These are phyloP conservation scores for cat (Felis catus) DNA, from an alignment of 2,113 vertebrate genomes.

Conservation along the genomic window F.catus_Fca126_mat1.0 CM031423.1:24330001-24330500, in stretches of 20 bases:
- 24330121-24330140: constrained; percentile 29
- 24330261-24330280: neutral
- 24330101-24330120: neutral
- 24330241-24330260: neutral
- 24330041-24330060: constrained; percentile 29
- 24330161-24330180: constrained; percentile 39
- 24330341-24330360: neutral
- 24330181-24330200: neutral
- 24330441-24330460: neutral
- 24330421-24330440: neutral
- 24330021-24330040: neutral
- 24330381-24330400: neutral
- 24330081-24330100: constrained; percentile 34
- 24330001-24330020: neutral
- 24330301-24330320: neutral
- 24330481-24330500: neutral
- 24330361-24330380: neutral
- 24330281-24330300: neutral
- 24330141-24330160: constrained; percentile 11
- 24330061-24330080: neutral
- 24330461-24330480: neutral
- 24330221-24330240: neutral
- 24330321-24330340: neutral
- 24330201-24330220: neutral
- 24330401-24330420: constrained; percentile 4